These are phyloP conservation scores for Schizotus pectinicornis DNA, from an alignment of 2,888 invertebrate species.

Conservation along the genomic window DNA sequence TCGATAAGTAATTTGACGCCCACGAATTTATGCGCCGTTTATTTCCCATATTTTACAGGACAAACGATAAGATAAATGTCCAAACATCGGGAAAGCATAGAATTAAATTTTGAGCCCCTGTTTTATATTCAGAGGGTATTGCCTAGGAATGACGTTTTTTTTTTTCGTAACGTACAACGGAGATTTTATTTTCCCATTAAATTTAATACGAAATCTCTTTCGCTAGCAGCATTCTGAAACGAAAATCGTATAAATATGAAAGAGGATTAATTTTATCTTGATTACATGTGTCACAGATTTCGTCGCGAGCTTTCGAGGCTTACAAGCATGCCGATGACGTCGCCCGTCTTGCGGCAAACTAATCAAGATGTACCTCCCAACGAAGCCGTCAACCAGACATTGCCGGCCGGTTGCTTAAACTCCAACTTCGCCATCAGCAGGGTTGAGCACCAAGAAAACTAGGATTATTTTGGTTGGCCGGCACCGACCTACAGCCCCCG, in stretches of 20 bases:
- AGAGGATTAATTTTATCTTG: constrained; percentile 24
- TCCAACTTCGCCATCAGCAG: no score
- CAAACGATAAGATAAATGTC: constrained; percentile 42
- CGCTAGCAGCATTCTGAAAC: constrained; percentile 10
- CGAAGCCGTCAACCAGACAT: no score
- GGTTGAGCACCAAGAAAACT: no score
- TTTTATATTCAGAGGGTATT: constrained; percentile 36
- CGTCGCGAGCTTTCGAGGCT: constrained; percentile 9
- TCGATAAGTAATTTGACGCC: constrained; percentile 35
- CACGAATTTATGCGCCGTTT: constrained; percentile 37
- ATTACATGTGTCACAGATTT: constrained; percentile 21
- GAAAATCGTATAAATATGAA: constrained; percentile 9
- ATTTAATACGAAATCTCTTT: constrained; percentile 18
- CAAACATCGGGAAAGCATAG: constrained; percentile 39
- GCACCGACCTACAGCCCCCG: no score
- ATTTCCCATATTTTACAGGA: constrained; percentile 38
- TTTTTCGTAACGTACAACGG: constrained; percentile 1
- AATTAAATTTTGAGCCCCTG: constrained; percentile 41
- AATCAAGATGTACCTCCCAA: no score
- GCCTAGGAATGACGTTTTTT: constrained; percentile 13
- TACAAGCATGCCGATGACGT: no score
- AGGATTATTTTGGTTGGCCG: no score
- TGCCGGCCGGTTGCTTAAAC: no score
- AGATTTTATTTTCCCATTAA: constrained; percentile 22
- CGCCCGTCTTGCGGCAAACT: no score